These are phyloP conservation scores for Nephrotoma guestfalica DNA, from an alignment of 2,888 invertebrate genomes.

Conservation along the genomic window DNA sequence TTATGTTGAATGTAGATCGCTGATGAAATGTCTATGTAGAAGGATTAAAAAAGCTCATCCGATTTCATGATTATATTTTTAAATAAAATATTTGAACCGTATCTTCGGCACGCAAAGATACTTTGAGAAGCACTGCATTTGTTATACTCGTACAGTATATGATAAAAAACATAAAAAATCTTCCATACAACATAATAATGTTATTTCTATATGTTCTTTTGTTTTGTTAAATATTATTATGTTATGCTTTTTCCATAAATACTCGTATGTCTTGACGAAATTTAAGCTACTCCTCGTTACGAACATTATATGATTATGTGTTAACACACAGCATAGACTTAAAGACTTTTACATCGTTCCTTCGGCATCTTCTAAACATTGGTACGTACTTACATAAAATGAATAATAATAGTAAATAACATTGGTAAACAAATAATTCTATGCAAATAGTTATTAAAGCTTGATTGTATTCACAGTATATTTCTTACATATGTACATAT, in stretches of 20 bases:
- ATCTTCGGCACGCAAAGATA: neutral
- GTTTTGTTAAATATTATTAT: neutral
- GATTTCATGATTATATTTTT: no score
- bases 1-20: no score
- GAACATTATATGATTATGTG: neutral
- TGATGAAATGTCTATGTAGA: no score
- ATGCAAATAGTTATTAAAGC: neutral
- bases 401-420: neutral
- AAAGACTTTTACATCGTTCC: neutral
- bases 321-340: neutral
- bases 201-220: neutral
- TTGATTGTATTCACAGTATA: neutral
- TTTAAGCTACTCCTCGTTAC: neutral
- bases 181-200: neutral
- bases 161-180: neutral
- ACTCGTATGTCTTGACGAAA: neutral
- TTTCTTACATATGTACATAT: no score
- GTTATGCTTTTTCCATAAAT: neutral
- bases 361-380: neutral
- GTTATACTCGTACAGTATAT: neutral
- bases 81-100: no score
- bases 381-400: neutral
- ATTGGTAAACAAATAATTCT: neutral
- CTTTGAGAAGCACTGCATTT: neutral
- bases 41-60: no score